Base-by-base conservation (phyloP, 2,797 vertebrate species). In the Halcyon badia region DNA sequence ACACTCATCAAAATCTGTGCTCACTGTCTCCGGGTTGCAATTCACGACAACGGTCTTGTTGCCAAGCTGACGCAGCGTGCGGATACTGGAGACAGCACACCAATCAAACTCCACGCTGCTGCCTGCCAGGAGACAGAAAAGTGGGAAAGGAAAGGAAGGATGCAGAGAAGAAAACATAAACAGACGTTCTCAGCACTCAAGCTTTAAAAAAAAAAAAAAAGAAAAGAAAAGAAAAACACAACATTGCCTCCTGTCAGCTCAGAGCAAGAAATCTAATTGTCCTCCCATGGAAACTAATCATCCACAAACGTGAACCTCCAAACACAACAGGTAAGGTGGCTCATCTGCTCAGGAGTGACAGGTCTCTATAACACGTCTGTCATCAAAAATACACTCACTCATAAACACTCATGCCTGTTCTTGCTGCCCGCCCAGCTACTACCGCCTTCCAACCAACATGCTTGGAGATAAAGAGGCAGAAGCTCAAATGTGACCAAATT, bases 101-200 rank as follows among this genome's bases (percentile, higher is more conserved):
- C 99, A 99, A 95, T 99, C 99, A 90, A 99, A 99, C 97, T 99
- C 99, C 93, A 99, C 99, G 0, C 99, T 99, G 98, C 99, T 99
- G 84, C 99, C 99, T 99, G 97, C 75, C 70, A 96, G 90, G 94
- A 96, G 66, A 66, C 75, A 52, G 49, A 57, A 66, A 87, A 90
- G 72, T 6, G 33, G 69, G 51, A 19, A 89, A 71, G 33, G 41
- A 49, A 58, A 80, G 64, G 71, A 88, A 68, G 51, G 39, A 93
- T 83, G 57, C 64, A 87, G 58, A 88, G 64, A 71, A 72, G 49
- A 66, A 84, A 79, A 89, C 57, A 76, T 18, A 90, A 72, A 86
- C 30, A 90, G 94, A 39, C 11, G 0, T 49, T 78, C 49, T 94
- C 82, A 88, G 54, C 56, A 37, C 22, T 75, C 14, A 2, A 70